Base-by-base conservation (phyloP, 2,888 invertebrate genomes). In the Brachyopa scutellaris region DNA sequence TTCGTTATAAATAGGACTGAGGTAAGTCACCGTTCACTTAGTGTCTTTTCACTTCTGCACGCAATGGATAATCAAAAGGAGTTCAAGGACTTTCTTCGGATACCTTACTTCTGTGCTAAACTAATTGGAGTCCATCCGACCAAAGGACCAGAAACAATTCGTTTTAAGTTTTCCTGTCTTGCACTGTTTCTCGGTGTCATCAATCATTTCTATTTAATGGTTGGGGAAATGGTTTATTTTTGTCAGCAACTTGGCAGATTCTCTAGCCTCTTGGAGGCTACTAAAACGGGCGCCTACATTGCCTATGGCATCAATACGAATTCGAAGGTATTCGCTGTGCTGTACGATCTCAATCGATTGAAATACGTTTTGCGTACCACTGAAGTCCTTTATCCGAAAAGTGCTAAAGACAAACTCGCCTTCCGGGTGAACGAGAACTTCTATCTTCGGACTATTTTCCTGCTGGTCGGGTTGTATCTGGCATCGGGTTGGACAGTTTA, bases 251-350 rank as follows among this genome's bases (percentile, higher is more conserved):
- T 87, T 1, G 84, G 85, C 3, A 85, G 86, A 72, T 87, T 87
- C 6, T 78, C 86, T 0, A 88, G 86, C 0, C 70, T 89, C 2
- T 64, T 88, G 72, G 88, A 88, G 80, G 88, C 87, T 2, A 89
- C 88, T 0, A 80, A 80, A 40, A 74, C 67, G 3, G 67, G 15
- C 7, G 74, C 74, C 36, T 67, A 73, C 40, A 73, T 79, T 23
- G 47, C 73, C 1, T 79, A 73, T n/a, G 74, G 73, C 4, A 7
- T 66, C 13, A 80, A 80, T 45, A 74, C 79, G 1, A 79, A 80
- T 13, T 55, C 74, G 3, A 80, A 80, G 6, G 17, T 61, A 7
- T 55, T 67, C n/a, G 67, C 79, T 7, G 67, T 80, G 1, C 49
- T 80, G 11, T 62, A 23, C 5, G 33, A 61, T 6, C 6, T 47